Base-by-base conservation (phyloP, 2,113 vertebrate species). In the Thalassoma bifasciatum region DNA sequence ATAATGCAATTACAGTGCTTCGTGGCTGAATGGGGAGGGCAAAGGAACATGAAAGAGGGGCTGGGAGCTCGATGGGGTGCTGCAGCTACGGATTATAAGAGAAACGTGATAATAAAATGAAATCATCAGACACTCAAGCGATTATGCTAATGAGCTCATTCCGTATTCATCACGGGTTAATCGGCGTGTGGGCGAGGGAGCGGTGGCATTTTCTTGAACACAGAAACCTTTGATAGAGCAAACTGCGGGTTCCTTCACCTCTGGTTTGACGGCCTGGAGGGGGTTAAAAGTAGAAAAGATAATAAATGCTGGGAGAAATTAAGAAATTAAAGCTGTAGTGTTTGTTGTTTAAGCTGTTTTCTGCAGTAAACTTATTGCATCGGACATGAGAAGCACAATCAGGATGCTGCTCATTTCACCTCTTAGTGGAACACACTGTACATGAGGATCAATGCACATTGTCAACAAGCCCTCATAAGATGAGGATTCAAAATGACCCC, bases 131-230 rank as follows among this genome's bases (percentile, higher is more conserved):
- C 89, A 74, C 73, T 85, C 73, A 74, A 89, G 85, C 22, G 89
- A 90, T 92, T 93, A 92, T 92, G 90, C 85, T 91, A 92, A 93
- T 88, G 23, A 86, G 54, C 71, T 82, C 66, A 83, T 88, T 89
- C 64, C 37, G 44, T 86, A 91, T 89, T 92, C 88, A 86, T 82
- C 70, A 24, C 64, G 77, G 85, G 85, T 82, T 86, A 89, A 91
- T 90, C 74, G 56, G 66, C 81, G 65, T 49, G 81, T 37, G 24
- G 74, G 63, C n/a, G 56, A 70, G 40, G 66, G 46, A 71, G 74
- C 22, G 17, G 66, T 73, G 73, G 73, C 72, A 81, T 86, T 81
- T 82, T 61, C 60, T 80, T 75, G 30, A 89, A 83, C 59, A 61
- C 66, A 49, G 37, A 76, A 49, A 57, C 82, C 73, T 85, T 79